Evolutionary conservation across 2,113 vertebrate species (phyloP).

Genomic region (Platysternon megacephalum): DNA sequence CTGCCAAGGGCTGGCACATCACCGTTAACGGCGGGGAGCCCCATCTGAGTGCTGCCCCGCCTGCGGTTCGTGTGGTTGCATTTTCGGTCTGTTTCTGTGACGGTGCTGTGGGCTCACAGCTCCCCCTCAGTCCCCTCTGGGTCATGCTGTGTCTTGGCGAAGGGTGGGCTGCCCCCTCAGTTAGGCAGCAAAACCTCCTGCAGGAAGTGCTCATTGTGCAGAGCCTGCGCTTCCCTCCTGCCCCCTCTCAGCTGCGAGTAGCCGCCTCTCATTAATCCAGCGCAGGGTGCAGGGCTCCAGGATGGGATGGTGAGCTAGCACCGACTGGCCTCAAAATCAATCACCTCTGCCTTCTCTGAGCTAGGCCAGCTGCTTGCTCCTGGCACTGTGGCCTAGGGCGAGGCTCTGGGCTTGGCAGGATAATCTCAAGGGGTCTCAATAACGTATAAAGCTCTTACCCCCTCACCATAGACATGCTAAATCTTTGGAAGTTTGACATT

Average conservation of each 20-base stretch:
- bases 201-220: no score
- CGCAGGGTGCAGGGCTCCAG: not conserved
- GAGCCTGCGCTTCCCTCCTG: no score
- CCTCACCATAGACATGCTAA: not conserved
- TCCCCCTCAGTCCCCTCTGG: no score
- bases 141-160: not conserved
- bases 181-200: no score
- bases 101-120: no score
- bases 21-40: no score
- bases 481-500: not conserved
- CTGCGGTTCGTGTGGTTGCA: no score
- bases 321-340: not conserved
- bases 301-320: not conserved
- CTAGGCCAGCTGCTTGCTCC: not conserved
- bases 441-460: not conserved
- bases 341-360: not conserved
- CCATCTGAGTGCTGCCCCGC: not conserved
- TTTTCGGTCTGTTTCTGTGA: no score
- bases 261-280: no score
- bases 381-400: not conserved
- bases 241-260: no score
- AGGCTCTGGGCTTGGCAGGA: not conserved
- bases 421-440: not conserved
- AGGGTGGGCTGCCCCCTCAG: not conserved
- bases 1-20: no score